Evolutionary conservation across 2,797 vertebrate genomes (phyloP).

Genomic region (Anniella stebbinsi): DNA sequence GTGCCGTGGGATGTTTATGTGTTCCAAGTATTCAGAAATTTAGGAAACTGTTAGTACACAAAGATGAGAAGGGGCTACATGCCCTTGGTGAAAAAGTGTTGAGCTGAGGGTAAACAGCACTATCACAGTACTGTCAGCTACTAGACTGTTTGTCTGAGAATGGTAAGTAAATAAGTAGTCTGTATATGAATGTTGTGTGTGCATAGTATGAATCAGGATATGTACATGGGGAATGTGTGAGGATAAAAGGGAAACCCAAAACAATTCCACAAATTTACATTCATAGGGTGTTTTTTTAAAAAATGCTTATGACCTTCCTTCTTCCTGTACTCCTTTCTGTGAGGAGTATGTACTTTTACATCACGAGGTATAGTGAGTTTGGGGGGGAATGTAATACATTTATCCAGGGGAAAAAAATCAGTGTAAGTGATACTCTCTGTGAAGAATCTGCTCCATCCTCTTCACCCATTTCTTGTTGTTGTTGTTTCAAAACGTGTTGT

Average conservation of each 20-base stretch:
- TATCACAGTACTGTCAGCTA: not conserved
- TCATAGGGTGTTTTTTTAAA: not conserved
- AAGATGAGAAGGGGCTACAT: not conserved
- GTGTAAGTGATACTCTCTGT: constrained; percentile 48
- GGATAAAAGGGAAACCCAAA: not conserved
- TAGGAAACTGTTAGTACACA: not conserved
- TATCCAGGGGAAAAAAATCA: constrained; percentile 48
- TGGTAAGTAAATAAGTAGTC: not conserved
- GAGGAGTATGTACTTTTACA: constrained; percentile 17
- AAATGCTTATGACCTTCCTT: constrained; percentile 28
- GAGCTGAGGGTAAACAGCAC: not conserved
- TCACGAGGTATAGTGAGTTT: not conserved
- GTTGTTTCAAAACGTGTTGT: not conserved
- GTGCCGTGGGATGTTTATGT: not conserved
- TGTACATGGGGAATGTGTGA: not conserved
- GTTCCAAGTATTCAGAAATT: not conserved
- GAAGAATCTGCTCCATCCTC: constrained; percentile 35
- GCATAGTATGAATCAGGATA: not conserved
- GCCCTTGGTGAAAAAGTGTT: not conserved
- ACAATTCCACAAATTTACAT: not conserved
- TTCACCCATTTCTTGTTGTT: not conserved
- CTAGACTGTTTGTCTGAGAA: not conserved
- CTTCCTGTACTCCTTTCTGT: not conserved
- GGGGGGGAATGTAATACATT: constrained; percentile 6
- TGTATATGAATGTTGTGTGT: not conserved